These are phyloP conservation scores for Drosophila burlai DNA, from an alignment of 1,140 invertebrate genomes.

Conservation along the genomic window DNA sequence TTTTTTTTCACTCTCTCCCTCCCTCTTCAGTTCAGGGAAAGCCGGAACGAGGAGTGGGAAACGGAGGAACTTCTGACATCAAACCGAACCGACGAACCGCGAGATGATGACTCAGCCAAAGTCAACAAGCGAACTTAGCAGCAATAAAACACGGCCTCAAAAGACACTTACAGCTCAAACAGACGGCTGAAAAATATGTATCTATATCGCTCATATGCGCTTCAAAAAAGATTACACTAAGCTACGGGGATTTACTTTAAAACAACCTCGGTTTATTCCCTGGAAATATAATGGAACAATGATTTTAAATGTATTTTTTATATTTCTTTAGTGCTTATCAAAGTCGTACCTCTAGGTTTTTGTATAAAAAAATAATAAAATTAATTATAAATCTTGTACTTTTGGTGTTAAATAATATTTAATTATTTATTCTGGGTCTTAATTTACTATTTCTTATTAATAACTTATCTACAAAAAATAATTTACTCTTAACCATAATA, in stretches of 20 bases:
- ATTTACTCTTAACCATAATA: neutral
- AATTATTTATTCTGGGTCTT: too few relatives aligned
- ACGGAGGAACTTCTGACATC: constrained; percentile 60
- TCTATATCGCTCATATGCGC: constrained; percentile 36
- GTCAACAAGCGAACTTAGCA: constrained; percentile 57
- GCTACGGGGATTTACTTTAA: constrained; percentile 17
- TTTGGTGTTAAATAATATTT: too few relatives aligned
- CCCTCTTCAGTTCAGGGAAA: neutral
- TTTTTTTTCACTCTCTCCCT: neutral
- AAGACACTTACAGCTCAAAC: constrained; percentile 52
- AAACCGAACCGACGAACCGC: constrained; percentile 43
- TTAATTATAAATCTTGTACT: too few relatives aligned
- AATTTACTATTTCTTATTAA: too few relatives aligned
- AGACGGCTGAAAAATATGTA: constrained; percentile 29
- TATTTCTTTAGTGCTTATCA: neutral
- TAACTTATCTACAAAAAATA: too few relatives aligned
- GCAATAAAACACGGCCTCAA: constrained; percentile 77
- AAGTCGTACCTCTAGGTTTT: too few relatives aligned
- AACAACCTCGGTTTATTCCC: too few relatives aligned
- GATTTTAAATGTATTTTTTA: neutral
- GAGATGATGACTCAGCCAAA: constrained; percentile 72
- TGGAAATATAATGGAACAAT: too few relatives aligned
- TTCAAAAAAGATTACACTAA: constrained; percentile 44
- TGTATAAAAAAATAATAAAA: too few relatives aligned
- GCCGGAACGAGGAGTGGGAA: constrained; percentile 1